Conservation (phyloP, 2,113 vertebrate species). For the Delphinus delphis region DNA sequence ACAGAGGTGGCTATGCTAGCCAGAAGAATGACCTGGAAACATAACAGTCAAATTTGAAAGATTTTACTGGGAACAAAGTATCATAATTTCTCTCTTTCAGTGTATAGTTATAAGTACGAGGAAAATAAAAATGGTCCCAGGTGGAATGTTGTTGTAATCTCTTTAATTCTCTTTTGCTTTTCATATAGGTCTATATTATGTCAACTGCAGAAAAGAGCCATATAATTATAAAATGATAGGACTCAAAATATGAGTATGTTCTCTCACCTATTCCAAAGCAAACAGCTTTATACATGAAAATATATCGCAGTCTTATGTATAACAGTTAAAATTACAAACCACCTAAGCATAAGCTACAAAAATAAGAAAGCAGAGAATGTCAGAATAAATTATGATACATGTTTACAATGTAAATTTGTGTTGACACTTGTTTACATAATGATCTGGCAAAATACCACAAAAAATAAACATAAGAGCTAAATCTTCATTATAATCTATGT, state of each 20-base stretch:
- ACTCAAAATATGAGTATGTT: neutral
- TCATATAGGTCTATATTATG: neutral
- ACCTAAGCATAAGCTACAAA: neutral
- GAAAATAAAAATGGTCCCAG: slow-evolving; percentile 8
- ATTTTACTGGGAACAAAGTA: neutral
- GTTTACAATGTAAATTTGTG: neutral
- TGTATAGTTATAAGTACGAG: slow-evolving; percentile 13
- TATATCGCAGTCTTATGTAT: neutral
- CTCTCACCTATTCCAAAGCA: neutral
- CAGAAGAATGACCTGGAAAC: neutral
- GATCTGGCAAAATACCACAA: neutral
- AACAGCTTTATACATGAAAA: slow-evolving; percentile 25
- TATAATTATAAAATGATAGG: neutral
- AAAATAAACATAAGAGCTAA: slow-evolving; percentile 29
- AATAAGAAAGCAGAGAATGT: neutral
- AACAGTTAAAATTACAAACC: slow-evolving; percentile 36
- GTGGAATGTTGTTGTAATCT: neutral
- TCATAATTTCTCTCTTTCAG: neutral
- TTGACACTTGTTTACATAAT: neutral
- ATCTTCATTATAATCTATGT: neutral
- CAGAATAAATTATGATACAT: neutral
- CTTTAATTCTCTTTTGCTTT: slow-evolving; percentile 35
- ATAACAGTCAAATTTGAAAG: slow-evolving; percentile 25
- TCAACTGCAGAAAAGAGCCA: neutral
- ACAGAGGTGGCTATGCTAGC: neutral